Evolutionary conservation across 1,140 invertebrate species (phyloP), one percentile per base, ranked within the genome.

Genomic region (Bombus impatiens): DNA sequence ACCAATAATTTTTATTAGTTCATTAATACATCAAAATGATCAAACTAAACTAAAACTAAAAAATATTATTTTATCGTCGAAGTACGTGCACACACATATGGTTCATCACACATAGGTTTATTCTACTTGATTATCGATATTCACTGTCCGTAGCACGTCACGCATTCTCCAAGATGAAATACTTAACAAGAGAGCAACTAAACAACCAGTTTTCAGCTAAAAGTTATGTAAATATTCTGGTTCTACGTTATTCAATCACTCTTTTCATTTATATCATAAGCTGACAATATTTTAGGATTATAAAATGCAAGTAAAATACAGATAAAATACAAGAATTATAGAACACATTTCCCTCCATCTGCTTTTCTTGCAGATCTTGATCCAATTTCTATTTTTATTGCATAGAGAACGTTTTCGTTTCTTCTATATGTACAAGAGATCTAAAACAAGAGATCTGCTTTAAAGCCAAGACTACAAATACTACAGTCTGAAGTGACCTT

Each of bases 111-210:
- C n/a, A 18, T 40, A 44, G 28, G 13, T 72, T 6, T 44, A 28
- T 44, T 42, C 70, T 28, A n/a, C 28, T 77, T 57, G 44, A 37
- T 57, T 59, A 57, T 28, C 47, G 75, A 59, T 47, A 47, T 77
- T 57, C 75, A 28, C 35, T 57, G 75, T 77, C 47, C 75, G 57
- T 59, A 53, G 28, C 47, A 2, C 47, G 75, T 25, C 75, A 18
- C 12, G 35, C 47, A 22, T 77, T 57, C 37, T 40, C 22, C 57
- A 77, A 77, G 35, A 47, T 77, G 35, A 77, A 77, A 35, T 59
- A 37, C 47, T 57, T 47, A 13, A 59, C 25, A 59, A 77, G 75
- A 77, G 75, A 77, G 75, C 70, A 72, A 72, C 42, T 75, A 32
- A 32, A 32, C 72, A 25, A 76, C 13, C 44, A 6, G 47, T 35